Evolutionary conservation across 2,888 invertebrate species (phyloP), one percentile per base, ranked within the genome.

Genomic region (Emesis russula): DNA sequence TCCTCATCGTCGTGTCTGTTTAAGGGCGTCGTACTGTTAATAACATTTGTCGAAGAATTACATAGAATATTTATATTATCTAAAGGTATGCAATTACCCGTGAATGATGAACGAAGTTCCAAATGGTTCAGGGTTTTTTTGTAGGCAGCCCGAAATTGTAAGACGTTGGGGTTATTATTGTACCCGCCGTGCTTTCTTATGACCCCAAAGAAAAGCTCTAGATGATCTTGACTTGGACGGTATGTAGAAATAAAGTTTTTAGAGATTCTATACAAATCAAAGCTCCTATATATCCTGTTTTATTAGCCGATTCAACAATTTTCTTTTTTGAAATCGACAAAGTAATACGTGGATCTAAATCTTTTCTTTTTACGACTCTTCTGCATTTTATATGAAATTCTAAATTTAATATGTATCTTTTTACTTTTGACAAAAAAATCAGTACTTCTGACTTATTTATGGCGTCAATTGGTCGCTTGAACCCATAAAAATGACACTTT

Each of bases 401-500:
- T 25, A 25, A 25, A 25, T 25, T 25, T 25, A 25, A 25, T 25
- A 25, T 25, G 25, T 25, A 25, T 25, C 25, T 25, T 25, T 25
- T 25, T 25, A 25, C 25, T 25, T 25, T 25, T 25, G 25, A 25
- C 25, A 25, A 25, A 25, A 25, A 25, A 25, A 25, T 25, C 25
- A 25, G 25, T 25, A 25, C 25, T 25, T 25, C 25, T 25, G 25
- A 25, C 25, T 25, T 25, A 25, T 78, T 78, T 66, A 13, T n/a
- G 5, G 5, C 6, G 66, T 66, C 31, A 9, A 78, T 76, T 33
- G 36, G 53, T 7, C 75, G 75, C 73, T 84, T 68, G 25, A 53
- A 86, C 9, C 78, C 82, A 74, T 73, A 83, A 36, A 74, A 36
- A 25, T 63, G 41, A 18, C 71, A 25, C 25, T 25, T 25, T 25